Conservation (phyloP, 2,113 vertebrate species). For the Scopus umbretta region DNA sequence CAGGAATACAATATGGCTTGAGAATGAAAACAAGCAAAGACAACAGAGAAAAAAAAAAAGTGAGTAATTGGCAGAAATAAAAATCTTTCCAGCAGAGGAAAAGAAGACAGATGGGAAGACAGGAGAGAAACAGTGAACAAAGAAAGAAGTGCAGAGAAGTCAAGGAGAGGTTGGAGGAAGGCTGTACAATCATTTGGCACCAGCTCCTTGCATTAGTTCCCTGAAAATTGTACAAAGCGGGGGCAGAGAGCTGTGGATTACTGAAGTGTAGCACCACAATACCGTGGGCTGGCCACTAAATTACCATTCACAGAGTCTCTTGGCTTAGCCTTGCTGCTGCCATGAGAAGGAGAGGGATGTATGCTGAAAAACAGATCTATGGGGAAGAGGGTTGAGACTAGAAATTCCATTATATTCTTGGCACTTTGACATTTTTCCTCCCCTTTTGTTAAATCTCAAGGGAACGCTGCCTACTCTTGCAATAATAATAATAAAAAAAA, state of each 20-base stretch:
- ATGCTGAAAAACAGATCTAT: slow-evolving; percentile 45
- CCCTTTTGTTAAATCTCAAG: slow-evolving; percentile 56
- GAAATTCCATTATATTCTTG: slow-evolving; percentile 52
- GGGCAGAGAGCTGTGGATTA: neutral
- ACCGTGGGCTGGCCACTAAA: slow-evolving; percentile 52
- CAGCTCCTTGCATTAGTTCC: slow-evolving; percentile 10
- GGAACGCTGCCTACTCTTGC: slow-evolving; percentile 36
- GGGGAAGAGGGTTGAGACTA: slow-evolving; percentile 33
- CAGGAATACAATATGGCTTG: neutral
- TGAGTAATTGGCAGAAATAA: neutral
- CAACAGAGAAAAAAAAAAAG: neutral
- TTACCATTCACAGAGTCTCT: slow-evolving; percentile 44
- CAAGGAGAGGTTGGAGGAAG: neutral
- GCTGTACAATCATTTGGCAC: slow-evolving; percentile 29
- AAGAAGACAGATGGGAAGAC: neutral
- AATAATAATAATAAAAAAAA: slow-evolving; percentile 53
- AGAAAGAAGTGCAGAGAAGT: slow-evolving; percentile 3
- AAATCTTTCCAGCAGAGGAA: neutral
- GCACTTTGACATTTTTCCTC: slow-evolving; percentile 58
- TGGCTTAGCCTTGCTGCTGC: slow-evolving; percentile 22
- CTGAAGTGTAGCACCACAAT: slow-evolving; percentile 49
- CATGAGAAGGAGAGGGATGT: neutral
- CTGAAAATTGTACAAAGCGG: slow-evolving; percentile 17
- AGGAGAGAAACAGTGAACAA: neutral
- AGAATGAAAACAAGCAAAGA: neutral